These are phyloP conservation scores for Gila orcuttii DNA, from an alignment of 2,113 vertebrate genomes.

Conservation along the genomic window DNA sequence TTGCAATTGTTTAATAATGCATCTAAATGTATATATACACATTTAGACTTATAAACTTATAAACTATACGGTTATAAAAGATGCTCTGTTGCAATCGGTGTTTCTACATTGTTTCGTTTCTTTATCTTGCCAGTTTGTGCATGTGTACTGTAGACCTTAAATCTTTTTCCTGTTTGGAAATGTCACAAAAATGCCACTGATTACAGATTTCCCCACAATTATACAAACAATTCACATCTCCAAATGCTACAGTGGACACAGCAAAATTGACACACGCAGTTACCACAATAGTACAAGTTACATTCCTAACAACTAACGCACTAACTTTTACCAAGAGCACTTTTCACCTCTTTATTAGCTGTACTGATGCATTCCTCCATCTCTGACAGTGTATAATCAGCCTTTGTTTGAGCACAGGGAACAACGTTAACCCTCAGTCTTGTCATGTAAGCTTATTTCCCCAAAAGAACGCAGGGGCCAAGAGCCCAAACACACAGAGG, in stretches of 20 bases:
- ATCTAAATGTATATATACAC: no score
- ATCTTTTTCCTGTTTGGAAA: not conserved
- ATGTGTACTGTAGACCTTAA: not conserved
- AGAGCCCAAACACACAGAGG: slow-evolving; percentile 15
- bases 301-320: slow-evolving; percentile 66
- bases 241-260: not conserved
- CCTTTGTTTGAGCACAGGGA: slow-evolving; percentile 85
- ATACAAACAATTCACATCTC: not conserved
- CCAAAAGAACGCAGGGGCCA: slow-evolving; percentile 72
- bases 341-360: slow-evolving; percentile 21
- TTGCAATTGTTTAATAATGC: no score
- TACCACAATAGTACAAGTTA: not conserved
- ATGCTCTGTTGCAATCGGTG: no score
- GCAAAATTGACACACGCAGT: not conserved
- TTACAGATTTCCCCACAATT: not conserved
- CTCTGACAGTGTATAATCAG: slow-evolving; percentile 88
- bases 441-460: slow-evolving; percentile 89
- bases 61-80: no score
- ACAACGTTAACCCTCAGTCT: slow-evolving; percentile 79
- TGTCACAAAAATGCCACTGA: not conserved
- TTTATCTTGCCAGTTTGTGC: not conserved
- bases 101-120: not conserved
- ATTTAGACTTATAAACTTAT: no score
- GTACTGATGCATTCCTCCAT: slow-evolving; percentile 73
- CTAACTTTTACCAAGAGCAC: slow-evolving; percentile 83